These are phyloP conservation scores for Cephalopterus ornatus DNA, from an alignment of 2,113 vertebrate species.

Conservation along the genomic window DNA sequence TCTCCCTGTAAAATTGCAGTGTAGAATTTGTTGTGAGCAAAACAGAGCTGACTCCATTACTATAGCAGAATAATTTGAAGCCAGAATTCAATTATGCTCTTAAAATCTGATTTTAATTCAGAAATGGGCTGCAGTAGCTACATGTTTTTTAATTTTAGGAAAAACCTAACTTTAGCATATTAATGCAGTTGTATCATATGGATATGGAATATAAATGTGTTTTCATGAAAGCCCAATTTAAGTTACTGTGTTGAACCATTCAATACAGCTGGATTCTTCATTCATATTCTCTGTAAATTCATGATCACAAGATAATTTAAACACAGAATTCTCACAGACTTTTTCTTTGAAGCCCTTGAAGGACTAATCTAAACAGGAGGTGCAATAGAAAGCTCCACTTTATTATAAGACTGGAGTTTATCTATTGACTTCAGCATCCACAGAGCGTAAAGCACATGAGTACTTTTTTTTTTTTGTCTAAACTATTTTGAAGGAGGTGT, in stretches of 20 bases:
- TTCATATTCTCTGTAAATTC: not conserved
- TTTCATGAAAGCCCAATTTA: not conserved
- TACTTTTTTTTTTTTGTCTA: conserved; percentile 41
- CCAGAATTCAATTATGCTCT: not conserved
- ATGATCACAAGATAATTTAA: not conserved
- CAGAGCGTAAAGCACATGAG: not conserved
- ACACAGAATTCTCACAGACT: not conserved
- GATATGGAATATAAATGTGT: not conserved
- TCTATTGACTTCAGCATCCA: not conserved
- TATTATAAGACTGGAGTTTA: not conserved
- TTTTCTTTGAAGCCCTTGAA: not conserved
- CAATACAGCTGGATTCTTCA: not conserved
- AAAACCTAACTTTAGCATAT: not conserved
- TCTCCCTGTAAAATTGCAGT: not conserved
- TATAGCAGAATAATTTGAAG: not conserved
- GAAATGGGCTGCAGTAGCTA: not conserved
- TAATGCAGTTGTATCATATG: not conserved
- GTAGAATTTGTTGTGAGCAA: not conserved
- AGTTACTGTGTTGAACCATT: not conserved
- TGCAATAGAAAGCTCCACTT: not conserved
- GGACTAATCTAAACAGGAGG: not conserved
- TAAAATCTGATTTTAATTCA: not conserved
- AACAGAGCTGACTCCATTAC: not conserved
- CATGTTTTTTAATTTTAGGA: not conserved
- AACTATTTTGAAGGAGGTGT: conserved; percentile 54